A percentile compares a stretch with the other conserved stretches of the same genome.
These are phyloP conservation scores for Pollenia amentaria DNA, from an alignment of 2,888 invertebrate genomes.

Conservation along the genomic window DNA sequence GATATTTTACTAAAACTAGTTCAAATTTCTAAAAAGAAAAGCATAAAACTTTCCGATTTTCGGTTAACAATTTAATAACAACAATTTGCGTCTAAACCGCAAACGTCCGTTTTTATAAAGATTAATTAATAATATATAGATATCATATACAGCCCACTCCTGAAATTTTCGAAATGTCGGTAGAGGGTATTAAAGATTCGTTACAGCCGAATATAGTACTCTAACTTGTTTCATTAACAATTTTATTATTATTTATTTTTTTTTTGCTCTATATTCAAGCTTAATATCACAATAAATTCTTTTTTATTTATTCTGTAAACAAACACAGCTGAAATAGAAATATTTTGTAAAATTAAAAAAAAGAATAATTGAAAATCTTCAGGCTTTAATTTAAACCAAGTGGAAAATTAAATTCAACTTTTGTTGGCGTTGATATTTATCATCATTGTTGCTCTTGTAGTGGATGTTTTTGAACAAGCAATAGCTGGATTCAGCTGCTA, in stretches of 20 bases:
- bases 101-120: no score
- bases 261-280: background rate
- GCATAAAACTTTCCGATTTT: no score
- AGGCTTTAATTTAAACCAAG: constrained; percentile 48
- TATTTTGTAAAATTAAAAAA: background rate
- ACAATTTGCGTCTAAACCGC: no score
- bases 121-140: no score
- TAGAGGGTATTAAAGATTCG: no score
- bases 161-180: no score
- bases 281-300: constrained; percentile 5
- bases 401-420: constrained; percentile 59
- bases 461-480: background rate
- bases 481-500: constrained; percentile 21
- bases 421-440: constrained; percentile 25
- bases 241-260: background rate
- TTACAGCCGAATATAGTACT: no score
- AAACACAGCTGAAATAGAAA: constrained; percentile 1
- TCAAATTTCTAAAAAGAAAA: no score
- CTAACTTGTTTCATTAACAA: no score
- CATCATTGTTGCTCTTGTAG: constrained; percentile 13
- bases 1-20: no score
- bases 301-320: background rate
- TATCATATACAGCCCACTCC: no score
- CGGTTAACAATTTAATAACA: no score
- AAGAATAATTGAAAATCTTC: constrained; percentile 6